Base-by-base conservation (phyloP, 2,888 invertebrate genomes). In the Spodoptera littoralis region DNA sequence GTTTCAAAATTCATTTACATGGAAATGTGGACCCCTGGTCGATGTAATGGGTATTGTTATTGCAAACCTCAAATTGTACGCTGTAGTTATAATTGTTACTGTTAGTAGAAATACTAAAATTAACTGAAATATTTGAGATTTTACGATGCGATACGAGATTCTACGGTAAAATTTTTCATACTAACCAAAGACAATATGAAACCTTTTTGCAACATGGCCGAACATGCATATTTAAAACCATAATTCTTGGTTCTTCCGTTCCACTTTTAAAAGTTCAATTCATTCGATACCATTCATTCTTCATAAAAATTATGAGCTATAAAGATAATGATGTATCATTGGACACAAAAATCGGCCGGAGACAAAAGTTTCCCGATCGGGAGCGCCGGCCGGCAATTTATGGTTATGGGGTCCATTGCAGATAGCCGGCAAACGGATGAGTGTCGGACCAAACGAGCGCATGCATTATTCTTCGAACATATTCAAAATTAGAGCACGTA, bases 1-100 rank as follows among this genome's bases (percentile, higher is more conserved):
- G 86, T 78, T 84, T 88, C 90, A 86, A 88, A 86, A 88, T 90
- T 90, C 88, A 93, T 93, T 91, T 93, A 88, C 85, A 93, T 93
- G 90, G 90, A 90, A 93, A 93, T 92, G 84, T 86, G 81, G 74
- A 74, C 74, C 76, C 82, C 56, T 64, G 70, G 61, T 77, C 77
- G 78, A 80, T 82, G 76, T 69, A 74, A 77, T 65, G 67, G 56
- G 44, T 36, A 68, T 62, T 63, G 70, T 60, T 72, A 67, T 73
- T 73, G 73, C n/a, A n/a, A 75, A 60, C 9, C 58, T 52, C 71
- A 70, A 80, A 80, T 80, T 77, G 53, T 51, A 27, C 44, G 22
- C 44, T 24, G 50, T 51, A 3, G 12, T 42, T 30, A 45, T 12
- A 44, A 9, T n/a, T 12, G 11, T 48, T 22, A 44, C 8, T 36